Conservation (phyloP, 1,140 invertebrate genomes). For the Cydia splendana region DNA sequence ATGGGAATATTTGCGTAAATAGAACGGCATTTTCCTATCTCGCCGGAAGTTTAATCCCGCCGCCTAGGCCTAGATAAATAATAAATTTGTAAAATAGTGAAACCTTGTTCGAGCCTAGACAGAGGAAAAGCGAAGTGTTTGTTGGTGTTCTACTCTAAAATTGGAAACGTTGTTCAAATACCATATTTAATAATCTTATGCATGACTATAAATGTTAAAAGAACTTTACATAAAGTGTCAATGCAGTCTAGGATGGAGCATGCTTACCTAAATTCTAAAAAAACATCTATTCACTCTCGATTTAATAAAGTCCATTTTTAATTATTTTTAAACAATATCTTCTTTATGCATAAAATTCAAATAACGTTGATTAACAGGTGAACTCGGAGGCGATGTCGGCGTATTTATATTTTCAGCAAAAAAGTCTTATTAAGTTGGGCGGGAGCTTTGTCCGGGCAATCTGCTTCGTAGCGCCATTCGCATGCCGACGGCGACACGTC, state of each 20-base stretch:
- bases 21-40: conserved; percentile 24
- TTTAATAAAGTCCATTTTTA: no score
- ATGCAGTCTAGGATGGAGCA: no score
- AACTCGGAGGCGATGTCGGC: background rate
- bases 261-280: no score
- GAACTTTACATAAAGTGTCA: no score
- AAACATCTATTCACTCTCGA: no score
- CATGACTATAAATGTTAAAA: no score
- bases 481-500: conserved; percentile 24
- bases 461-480: conserved; percentile 7
- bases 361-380: conserved; percentile 14
- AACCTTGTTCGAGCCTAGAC: background rate
- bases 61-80: conserved; percentile 28
- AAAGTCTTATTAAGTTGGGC: conserved; percentile 25
- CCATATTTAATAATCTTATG: no score
- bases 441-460: conserved; percentile 10
- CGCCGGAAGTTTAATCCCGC: conserved; percentile 32
- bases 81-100: conserved; percentile 25
- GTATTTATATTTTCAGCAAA: conserved; percentile 30
- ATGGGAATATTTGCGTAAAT: conserved; percentile 23
- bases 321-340: no score
- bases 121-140: background rate
- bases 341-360: background rate
- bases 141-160: no score
- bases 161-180: no score